Evolutionary conservation across 2,888 invertebrate genomes (phyloP), one percentile per base, ranked within the genome.

Genomic region (Callimorpha dominula): DNA sequence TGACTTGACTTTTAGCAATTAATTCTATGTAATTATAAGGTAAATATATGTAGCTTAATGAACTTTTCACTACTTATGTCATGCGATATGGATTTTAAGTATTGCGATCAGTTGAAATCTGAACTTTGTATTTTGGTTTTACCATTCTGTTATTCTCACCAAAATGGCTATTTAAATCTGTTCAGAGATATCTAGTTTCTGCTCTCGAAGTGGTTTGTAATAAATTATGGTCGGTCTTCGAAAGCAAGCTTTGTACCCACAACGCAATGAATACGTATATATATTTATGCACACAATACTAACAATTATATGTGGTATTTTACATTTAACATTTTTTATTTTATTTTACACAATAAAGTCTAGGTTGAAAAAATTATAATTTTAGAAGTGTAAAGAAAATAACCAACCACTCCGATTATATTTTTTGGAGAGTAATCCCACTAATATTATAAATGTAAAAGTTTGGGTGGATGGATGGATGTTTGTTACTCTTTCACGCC

Each of bases 141-240:
- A 40, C 49, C 12, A 50, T 49, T 50, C 64, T 20, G 46, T 64
- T 64, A 54, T 40, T 67, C 68, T 68, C 46, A 1, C 60, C 46
- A 68, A 57, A 60, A 40, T 20, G 17, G 60, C 46, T 46, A 60
- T 60, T 60, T 46, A 31, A 68, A 68, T 57, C 43, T 68, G 17
- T 68, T 60, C 57, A 14, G 31, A 46, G 46, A 57, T 46, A 43
- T 57, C 20, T 60, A 20, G 60, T 31, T 43, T 43, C 43, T 15
- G 20, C 66, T 40, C 20, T 20, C 40, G 31, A 42, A 40, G 40
- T 50, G 68, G 43, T 46, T n/a, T 8, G 17, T 57, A 43, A 57
- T 68, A 68, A 68, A 68, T 68, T 57, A 68, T 17, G 68, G 46
- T 20, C 20, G 31, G 68, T 60, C 46, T 68, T 60, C 52, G 60